Conservation (phyloP, 30 jellyfish, hydroid and myxozoan species). For the Morbakka virulenta region DNA sequence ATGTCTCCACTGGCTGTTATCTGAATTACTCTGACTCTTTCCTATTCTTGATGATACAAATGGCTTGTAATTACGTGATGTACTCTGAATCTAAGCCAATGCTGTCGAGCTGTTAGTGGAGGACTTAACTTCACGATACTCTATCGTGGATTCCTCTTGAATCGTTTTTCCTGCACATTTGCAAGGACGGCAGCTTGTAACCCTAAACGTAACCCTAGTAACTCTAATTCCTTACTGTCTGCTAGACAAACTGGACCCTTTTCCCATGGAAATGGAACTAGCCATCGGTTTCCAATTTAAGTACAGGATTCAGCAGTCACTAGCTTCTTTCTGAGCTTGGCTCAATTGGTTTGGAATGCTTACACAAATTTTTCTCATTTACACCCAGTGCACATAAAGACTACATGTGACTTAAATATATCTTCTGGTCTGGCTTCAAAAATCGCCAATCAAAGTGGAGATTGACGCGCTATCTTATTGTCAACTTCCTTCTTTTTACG, state of each 20-base stretch:
- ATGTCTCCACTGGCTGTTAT: conserved; percentile 45
- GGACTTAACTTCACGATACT: conserved; percentile 11
- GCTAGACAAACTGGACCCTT: conserved; percentile 13
- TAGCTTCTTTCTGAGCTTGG: conserved; percentile 8
- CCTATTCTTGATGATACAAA: conserved; percentile 58
- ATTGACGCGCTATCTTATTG: conserved; percentile 50
- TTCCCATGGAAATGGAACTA: conserved; percentile 24
- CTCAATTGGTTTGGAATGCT: conserved; percentile 31
- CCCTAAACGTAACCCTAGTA: conserved; percentile 25
- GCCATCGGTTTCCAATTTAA: not conserved
- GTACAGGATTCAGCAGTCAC: not conserved
- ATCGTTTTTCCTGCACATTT: conserved; percentile 29
- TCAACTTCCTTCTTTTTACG: conserved; percentile 51
- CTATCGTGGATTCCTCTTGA: conserved; percentile 31
- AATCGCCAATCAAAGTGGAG: conserved; percentile 62
- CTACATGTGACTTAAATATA: conserved; percentile 5
- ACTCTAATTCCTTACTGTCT: not conserved
- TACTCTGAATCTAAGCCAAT: conserved; percentile 52
- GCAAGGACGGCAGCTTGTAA: conserved; percentile 68
- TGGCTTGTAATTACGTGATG: conserved; percentile 51
- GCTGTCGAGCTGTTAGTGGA: conserved; percentile 44
- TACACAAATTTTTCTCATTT: conserved; percentile 18
- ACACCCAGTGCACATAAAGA: conserved; percentile 66
- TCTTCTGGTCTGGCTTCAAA: conserved; percentile 57
- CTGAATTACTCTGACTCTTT: conserved; percentile 42